A percentile compares a stretch with the other conserved stretches of the same genome.
Evolutionary conservation across 2,797 vertebrate genomes (phyloP).

Genomic region (Iguana delicatissima): DNA sequence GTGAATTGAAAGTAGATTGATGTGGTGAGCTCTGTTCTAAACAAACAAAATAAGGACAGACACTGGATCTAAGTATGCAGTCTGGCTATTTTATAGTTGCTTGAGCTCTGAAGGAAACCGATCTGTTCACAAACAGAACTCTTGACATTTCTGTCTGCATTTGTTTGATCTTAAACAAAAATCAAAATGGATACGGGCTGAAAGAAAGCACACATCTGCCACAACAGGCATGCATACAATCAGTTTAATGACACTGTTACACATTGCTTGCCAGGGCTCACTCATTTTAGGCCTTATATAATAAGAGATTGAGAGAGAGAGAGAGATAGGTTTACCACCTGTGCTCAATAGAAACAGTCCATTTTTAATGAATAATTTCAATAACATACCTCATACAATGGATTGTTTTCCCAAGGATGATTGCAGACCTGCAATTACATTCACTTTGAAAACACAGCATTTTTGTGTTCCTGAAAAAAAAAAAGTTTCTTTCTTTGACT

Average conservation of each 20-base stretch:
- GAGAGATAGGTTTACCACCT: constrained; percentile 78
- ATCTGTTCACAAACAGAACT: constrained; percentile 76
- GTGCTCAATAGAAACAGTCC: constrained; percentile 61
- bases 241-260: constrained; percentile 81
- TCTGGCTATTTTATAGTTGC: constrained; percentile 79
- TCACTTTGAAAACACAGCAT: constrained; percentile 44
- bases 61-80: constrained; percentile 69
- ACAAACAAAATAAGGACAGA: constrained; percentile 75
- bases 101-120: constrained; percentile 74
- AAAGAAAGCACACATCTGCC: constrained; percentile 77
- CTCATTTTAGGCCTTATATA: constrained; percentile 69
- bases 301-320: constrained; percentile 54
- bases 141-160: constrained; percentile 72
- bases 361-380: constrained; percentile 67
- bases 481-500: constrained; percentile 32
- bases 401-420: constrained; percentile 58
- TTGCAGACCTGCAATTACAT: constrained; percentile 41
- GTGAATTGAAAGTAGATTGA: constrained; percentile 59
- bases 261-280: constrained; percentile 68
- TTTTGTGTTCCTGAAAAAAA: constrained; percentile 41
- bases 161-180: constrained; percentile 81
- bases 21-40: constrained; percentile 64
- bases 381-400: constrained; percentile 50
- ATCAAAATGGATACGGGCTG: constrained; percentile 71
- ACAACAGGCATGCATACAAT: constrained; percentile 79